These are phyloP conservation scores for Neocrepidodera transversa DNA, from an alignment of 2,888 invertebrate species.

Conservation along the genomic window DNA sequence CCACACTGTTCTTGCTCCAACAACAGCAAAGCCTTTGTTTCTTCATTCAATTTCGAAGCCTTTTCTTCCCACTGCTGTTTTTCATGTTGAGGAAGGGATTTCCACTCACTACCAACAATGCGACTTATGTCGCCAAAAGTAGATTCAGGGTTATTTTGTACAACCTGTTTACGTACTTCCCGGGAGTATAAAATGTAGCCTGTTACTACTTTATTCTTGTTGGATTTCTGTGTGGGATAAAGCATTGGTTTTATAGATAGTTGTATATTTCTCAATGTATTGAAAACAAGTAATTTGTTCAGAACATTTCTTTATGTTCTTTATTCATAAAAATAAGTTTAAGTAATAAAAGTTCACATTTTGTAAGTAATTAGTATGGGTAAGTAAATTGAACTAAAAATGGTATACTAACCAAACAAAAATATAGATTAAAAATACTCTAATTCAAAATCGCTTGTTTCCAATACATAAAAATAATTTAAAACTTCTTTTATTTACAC, in stretches of 20 bases:
- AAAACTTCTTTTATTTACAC: constrained; percentile 19
- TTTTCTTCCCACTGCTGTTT: constrained; percentile 95
- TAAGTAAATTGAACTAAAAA: too few relatives aligned
- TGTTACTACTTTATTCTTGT: constrained; percentile 85
- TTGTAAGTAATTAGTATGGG: too few relatives aligned
- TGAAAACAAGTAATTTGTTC: neutral
- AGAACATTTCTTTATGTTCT: too few relatives aligned
- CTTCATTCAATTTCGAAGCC: constrained; percentile 88
- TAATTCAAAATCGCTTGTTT: neutral
- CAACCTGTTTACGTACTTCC: constrained; percentile 91
- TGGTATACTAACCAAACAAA: too few relatives aligned
- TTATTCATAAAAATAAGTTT: too few relatives aligned
- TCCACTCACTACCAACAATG: constrained; percentile 88
- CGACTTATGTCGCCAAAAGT: constrained; percentile 87
- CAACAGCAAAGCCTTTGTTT: constrained; percentile 72
- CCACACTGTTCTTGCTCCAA: constrained; percentile 64
- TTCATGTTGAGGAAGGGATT: constrained; percentile 83
- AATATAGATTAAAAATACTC: too few relatives aligned
- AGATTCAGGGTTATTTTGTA: constrained; percentile 92
- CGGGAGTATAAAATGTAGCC: constrained; percentile 98
- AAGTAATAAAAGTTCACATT: too few relatives aligned
- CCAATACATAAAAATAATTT: neutral
- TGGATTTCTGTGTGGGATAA: constrained; percentile 56
- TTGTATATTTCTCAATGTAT: neutral
- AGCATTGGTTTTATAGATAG: neutral